A percentile compares a stretch with the other conserved stretches of the same genome.
These are phyloP conservation scores for Thelaira solivaga DNA, from an alignment of 2,888 invertebrate genomes.

Conservation along the genomic window DNA sequence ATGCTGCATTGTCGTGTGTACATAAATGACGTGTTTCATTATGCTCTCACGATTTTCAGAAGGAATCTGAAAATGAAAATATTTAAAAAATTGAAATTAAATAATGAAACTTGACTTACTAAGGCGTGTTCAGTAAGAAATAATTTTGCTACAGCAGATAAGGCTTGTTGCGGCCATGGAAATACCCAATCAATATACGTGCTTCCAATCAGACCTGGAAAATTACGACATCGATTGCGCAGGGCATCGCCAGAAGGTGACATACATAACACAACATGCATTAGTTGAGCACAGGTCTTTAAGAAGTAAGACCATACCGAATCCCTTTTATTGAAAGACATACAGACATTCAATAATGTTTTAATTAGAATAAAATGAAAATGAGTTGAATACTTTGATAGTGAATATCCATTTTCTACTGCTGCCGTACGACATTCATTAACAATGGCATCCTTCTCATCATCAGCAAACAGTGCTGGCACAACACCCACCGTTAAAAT, in stretches of 20 bases:
- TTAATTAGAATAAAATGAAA: background rate
- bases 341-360: no score
- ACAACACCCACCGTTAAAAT: constrained; percentile 93
- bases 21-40: constrained; percentile 90
- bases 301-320: constrained; percentile 91
- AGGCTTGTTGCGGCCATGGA: constrained; percentile 94
- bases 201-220: constrained; percentile 94
- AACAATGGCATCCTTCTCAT: constrained; percentile 90
- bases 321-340: constrained; percentile 79
- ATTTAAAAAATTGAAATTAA: background rate
- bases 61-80: constrained; percentile 79
- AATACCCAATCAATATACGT: constrained; percentile 96
- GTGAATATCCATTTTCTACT: constrained; percentile 83
- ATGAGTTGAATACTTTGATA: constrained; percentile 80
- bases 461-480: constrained; percentile 90
- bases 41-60: constrained; percentile 83
- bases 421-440: constrained; percentile 84
- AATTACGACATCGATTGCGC: constrained; percentile 90
- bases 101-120: no score
- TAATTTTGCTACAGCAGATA: constrained; percentile 90
- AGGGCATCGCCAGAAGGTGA: constrained; percentile 90
- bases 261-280: constrained; percentile 94
- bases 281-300: constrained; percentile 86
- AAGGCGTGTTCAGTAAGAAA: constrained; percentile 85
- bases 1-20: constrained; percentile 85